Percentiles rank a stretch among this genome's conserved stretches.
These are phyloP conservation scores for Sialis lutaria DNA, from an alignment of 2,888 invertebrate genomes.

Conservation along the genomic window DNA sequence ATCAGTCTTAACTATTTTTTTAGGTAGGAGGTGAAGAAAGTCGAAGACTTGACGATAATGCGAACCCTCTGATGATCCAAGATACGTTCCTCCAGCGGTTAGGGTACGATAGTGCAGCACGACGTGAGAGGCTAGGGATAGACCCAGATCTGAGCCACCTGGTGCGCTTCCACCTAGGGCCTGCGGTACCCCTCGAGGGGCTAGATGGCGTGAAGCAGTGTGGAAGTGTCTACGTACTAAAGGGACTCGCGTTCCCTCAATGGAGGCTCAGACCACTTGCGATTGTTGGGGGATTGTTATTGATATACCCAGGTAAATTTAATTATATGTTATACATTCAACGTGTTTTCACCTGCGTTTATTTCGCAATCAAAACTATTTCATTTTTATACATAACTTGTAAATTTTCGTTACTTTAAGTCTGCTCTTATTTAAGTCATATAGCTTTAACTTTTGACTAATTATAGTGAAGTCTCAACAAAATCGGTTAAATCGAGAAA, in stretches of 20 bases:
- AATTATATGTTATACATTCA: background rate
- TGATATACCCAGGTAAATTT: conserved; percentile 33
- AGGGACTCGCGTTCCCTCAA: conserved; percentile 50
- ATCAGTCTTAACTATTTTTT: too few relatives aligned
- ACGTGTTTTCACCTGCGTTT: background rate
- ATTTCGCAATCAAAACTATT: too few relatives aligned
- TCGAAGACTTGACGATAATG: conserved; percentile 33
- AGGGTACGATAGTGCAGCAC: conserved; percentile 39
- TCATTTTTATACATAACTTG: too few relatives aligned
- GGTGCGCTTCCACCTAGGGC: conserved; percentile 42
- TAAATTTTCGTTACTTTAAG: too few relatives aligned
- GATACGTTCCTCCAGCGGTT: conserved; percentile 38
- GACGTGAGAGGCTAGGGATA: conserved; percentile 41
- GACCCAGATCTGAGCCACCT: conserved; percentile 45
- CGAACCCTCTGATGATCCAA: conserved; percentile 40
- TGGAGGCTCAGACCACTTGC: conserved; percentile 44
- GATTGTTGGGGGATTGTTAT: conserved; percentile 38
- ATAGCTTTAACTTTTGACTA: too few relatives aligned
- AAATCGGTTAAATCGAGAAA: too few relatives aligned
- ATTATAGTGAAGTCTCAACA: too few relatives aligned
- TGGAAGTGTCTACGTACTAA: conserved; percentile 34
- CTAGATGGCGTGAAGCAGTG: conserved; percentile 27
- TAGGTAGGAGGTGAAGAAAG: conserved; percentile 31
- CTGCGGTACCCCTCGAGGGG: conserved; percentile 33
- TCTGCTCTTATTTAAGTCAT: too few relatives aligned